These are phyloP conservation scores for Hirtodrosophila histrioides DNA, from an alignment of 2,888 invertebrate genomes.

Conservation along the genomic window DNA sequence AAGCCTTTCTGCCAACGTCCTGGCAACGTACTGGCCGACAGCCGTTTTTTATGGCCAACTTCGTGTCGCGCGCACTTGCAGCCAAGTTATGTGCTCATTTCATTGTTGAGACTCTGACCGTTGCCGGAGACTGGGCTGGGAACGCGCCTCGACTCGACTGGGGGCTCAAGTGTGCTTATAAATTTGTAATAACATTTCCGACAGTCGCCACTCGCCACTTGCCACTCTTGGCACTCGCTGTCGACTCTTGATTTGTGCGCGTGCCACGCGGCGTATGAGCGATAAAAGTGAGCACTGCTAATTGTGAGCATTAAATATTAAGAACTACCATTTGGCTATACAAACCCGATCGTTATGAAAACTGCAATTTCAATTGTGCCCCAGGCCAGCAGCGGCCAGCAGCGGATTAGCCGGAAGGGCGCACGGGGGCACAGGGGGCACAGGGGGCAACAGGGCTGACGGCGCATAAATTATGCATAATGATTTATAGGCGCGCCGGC, in stretches of 20 bases:
- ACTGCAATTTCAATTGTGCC: slow-evolving; percentile 38
- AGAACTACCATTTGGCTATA: slow-evolving; percentile 56
- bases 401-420: slow-evolving; percentile 28
- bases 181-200: slow-evolving; percentile 71
- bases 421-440: too few species aligned
- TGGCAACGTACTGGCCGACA: slow-evolving; percentile 10
- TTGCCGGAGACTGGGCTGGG: neutral
- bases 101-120: slow-evolving; percentile 37
- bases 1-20: slow-evolving; percentile 38
- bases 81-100: slow-evolving; percentile 74
- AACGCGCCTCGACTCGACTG: neutral
- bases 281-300: slow-evolving; percentile 48
- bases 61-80: slow-evolving; percentile 50
- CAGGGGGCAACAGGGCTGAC: neutral
- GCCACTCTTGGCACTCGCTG: slow-evolving; percentile 12
- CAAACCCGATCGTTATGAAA: slow-evolving; percentile 10
- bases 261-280: slow-evolving; percentile 56
- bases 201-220: neutral
- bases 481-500: slow-evolving; percentile 68
- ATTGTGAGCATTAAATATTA: slow-evolving; percentile 69
- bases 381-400: slow-evolving; percentile 11
- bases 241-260: slow-evolving; percentile 34
- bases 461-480: slow-evolving; percentile 74
- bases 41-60: slow-evolving; percentile 67
- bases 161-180: slow-evolving; percentile 71